Conservation (phyloP, 2,797 vertebrate species). For the Lindbergichthys nudifrons region DNA sequence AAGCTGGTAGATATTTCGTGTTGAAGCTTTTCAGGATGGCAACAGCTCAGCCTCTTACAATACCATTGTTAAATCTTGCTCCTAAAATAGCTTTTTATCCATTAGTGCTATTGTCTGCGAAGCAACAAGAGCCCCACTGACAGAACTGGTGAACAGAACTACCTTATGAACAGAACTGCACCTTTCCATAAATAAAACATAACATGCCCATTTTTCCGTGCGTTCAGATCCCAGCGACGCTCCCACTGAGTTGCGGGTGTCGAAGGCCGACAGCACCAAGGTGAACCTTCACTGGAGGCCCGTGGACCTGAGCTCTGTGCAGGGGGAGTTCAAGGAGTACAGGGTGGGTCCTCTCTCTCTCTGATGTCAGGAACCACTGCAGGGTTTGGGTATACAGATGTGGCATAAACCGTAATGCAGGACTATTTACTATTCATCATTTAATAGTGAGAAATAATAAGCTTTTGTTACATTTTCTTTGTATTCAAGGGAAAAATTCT, state of each 20-base stretch:
- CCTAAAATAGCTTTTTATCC: background rate
- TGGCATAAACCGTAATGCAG: too few relatives aligned
- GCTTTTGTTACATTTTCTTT: too few relatives aligned
- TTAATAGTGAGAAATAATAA: too few relatives aligned
- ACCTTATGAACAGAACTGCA: background rate
- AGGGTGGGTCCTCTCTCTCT: slow-evolving; percentile 79
- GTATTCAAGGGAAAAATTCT: too few relatives aligned
- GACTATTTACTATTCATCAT: too few relatives aligned
- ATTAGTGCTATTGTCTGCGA: background rate
- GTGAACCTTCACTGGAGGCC: slow-evolving; percentile 90
- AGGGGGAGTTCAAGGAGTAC: slow-evolving; percentile 95
- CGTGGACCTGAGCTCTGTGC: slow-evolving; percentile 89
- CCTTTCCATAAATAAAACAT: background rate
- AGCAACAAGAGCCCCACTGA: background rate
- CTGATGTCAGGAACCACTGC: background rate
- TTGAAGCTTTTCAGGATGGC: background rate
- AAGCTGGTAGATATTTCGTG: background rate
- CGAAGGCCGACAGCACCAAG: slow-evolving; percentile 90
- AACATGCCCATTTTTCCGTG: background rate
- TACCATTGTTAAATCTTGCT: background rate
- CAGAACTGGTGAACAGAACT: background rate
- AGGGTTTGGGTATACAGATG: background rate
- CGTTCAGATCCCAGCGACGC: slow-evolving; percentile 89
- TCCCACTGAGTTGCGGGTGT: slow-evolving; percentile 89
- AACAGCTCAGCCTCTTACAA: background rate